These are phyloP conservation scores for Rhabdomys dilectus DNA, from an alignment of 2,113 vertebrate species.

Conservation along the genomic window DNA sequence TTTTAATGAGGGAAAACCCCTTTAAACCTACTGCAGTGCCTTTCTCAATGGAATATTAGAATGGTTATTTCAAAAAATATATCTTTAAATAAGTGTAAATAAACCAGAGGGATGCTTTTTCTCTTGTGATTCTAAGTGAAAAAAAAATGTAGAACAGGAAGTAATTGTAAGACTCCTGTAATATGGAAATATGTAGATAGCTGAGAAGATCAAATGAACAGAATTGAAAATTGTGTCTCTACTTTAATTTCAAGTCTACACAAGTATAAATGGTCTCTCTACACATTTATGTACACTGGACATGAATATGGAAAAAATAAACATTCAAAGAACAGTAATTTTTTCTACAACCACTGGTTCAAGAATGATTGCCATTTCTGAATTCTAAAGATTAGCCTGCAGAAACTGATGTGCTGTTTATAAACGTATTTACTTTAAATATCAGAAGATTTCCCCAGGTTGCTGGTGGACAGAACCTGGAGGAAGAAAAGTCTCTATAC, in stretches of 20 bases:
- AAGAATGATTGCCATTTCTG: conserved; percentile 43
- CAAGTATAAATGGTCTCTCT: neutral
- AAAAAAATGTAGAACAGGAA: neutral
- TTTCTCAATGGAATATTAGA: conserved; percentile 6
- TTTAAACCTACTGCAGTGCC: neutral
- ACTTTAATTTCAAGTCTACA: neutral
- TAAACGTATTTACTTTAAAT: neutral
- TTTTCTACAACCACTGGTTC: neutral
- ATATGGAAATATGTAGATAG: neutral
- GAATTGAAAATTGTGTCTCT: neutral
- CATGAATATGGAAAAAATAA: neutral
- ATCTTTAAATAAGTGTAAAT: neutral
- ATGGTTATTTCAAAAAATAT: neutral
- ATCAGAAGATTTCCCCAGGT: neutral
- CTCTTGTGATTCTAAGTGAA: neutral
- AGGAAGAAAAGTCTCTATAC: conserved; percentile 27
- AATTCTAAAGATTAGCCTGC: neutral
- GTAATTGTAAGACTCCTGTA: neutral
- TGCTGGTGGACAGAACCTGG: neutral
- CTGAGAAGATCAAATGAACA: neutral
- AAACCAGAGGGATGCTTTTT: neutral
- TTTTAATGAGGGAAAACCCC: neutral
- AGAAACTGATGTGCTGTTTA: neutral
- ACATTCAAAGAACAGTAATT: neutral
- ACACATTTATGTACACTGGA: neutral